Conservation (phyloP, 2,113 vertebrate species). For the crab-eating macaque (Macaca fascicularis) region DNA sequence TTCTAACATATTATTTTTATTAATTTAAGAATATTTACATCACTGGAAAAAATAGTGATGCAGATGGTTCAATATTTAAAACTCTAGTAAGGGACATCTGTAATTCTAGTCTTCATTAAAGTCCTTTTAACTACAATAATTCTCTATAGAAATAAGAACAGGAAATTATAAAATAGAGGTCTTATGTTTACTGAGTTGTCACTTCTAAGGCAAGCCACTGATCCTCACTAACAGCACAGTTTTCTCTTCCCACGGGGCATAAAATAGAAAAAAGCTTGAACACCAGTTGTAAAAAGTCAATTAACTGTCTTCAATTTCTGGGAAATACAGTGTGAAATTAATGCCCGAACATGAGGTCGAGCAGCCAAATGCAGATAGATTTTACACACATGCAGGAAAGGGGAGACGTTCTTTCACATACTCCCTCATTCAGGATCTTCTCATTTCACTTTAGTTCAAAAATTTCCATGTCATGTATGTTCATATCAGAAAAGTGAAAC, state of each 20-base stretch:
- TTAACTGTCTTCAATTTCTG: constrained; percentile 60
- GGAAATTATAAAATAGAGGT: not conserved
- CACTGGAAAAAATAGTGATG: not conserved
- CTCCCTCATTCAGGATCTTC: not conserved
- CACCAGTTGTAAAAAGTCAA: constrained; percentile 57
- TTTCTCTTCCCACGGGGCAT: constrained; percentile 38
- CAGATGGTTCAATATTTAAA: too few species aligned
- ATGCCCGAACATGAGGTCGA: not conserved
- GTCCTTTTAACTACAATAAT: constrained; percentile 10
- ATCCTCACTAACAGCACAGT: not conserved
- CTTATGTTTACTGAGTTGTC: constrained; percentile 24
- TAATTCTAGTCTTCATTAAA: not conserved
- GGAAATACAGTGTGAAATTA: constrained; percentile 69
- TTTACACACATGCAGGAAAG: not conserved
- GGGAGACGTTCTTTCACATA: not conserved
- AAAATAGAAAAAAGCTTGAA: constrained; percentile 59
- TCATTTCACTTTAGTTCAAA: not conserved
- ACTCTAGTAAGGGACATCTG: too few species aligned
- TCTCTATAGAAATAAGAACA: not conserved
- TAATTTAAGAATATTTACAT: not conserved
- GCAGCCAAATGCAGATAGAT: not conserved
- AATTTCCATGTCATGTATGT: not conserved
- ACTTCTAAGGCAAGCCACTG: not conserved
- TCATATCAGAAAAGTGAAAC: not conserved
- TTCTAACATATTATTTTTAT: not conserved